These are phyloP conservation scores for Platyura marginata DNA, from an alignment of 1,140 invertebrate genomes.

Conservation along the genomic window DNA sequence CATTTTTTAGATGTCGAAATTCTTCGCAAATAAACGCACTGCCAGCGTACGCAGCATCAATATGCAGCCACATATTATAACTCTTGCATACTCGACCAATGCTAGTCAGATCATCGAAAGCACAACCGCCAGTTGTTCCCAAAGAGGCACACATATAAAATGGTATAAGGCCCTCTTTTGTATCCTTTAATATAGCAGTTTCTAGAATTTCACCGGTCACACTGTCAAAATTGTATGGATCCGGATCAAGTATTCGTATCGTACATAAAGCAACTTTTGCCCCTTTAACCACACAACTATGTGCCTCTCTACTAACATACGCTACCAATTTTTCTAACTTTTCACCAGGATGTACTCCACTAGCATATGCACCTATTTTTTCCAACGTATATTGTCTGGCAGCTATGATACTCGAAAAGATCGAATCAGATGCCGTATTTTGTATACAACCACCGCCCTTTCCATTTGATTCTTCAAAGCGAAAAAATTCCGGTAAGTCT, in stretches of 20 bases:
- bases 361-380: slow-evolving; percentile 31
- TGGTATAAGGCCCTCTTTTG: slow-evolving; percentile 58
- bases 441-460: slow-evolving; percentile 61
- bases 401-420: slow-evolving; percentile 65
- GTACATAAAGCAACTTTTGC: slow-evolving; percentile 82
- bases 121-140: slow-evolving; percentile 65
- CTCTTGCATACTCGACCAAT: slow-evolving; percentile 62
- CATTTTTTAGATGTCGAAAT: slow-evolving; percentile 48
- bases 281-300: slow-evolving; percentile 87
- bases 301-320: slow-evolving; percentile 61
- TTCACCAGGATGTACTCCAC: slow-evolving; percentile 35
- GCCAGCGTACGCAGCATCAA: slow-evolving; percentile 70
- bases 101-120: slow-evolving; percentile 64
- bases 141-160: slow-evolving; percentile 70
- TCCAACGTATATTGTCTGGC: slow-evolving; percentile 57
- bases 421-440: slow-evolving; percentile 74
- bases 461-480: slow-evolving; percentile 28
- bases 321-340: slow-evolving; percentile 75
- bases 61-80: slow-evolving; percentile 47
- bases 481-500: slow-evolving; percentile 31
- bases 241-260: slow-evolving; percentile 69
- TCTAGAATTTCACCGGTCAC: slow-evolving; percentile 54
- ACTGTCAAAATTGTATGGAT: slow-evolving; percentile 59
- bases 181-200: slow-evolving; percentile 55
- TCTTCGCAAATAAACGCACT: slow-evolving; percentile 73